Evolutionary conservation across 2,113 vertebrate species (phyloP).

Genomic region (Myrmophylax atrothorax): DNA sequence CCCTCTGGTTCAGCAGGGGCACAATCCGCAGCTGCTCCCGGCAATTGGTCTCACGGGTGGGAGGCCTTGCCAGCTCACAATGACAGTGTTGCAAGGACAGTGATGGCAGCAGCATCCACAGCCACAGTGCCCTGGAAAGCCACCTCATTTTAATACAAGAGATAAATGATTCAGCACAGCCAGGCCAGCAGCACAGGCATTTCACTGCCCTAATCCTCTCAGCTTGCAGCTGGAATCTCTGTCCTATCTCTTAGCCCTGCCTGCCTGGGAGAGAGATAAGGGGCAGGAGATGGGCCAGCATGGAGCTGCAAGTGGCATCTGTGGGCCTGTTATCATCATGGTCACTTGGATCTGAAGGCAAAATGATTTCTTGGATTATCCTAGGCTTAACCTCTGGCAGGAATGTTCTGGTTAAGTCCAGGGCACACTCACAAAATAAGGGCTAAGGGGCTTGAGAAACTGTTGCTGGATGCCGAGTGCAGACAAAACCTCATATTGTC

Average conservation of each 20-base stretch:
- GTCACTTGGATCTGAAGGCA: background rate
- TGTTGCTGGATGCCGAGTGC: background rate
- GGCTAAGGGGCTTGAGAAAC: constrained; percentile 24
- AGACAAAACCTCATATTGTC: constrained; percentile 13
- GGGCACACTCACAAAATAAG: background rate
- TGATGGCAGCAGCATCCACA: background rate
- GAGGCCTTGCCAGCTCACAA: background rate
- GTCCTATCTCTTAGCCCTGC: background rate
- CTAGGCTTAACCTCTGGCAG: constrained; percentile 16
- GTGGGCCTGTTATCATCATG: accelerated
- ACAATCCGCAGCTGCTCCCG: background rate
- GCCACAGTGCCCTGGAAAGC: background rate
- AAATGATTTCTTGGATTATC: constrained; percentile 18
- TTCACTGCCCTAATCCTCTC: background rate
- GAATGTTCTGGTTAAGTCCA: constrained; percentile 54
- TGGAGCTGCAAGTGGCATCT: background rate
- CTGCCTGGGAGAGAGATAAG: background rate
- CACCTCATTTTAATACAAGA: background rate
- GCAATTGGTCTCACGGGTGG: accelerated
- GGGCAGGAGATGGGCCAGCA: background rate
- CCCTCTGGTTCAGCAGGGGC: background rate
- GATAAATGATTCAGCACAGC: background rate
- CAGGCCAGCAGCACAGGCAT: background rate
- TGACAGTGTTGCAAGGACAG: accelerated
- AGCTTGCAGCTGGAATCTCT: background rate